A percentile compares a stretch with the other conserved stretches of the same genome.
Evolutionary conservation across 2,888 invertebrate genomes (phyloP).

Genomic region (Onthophagus sagittarius): DNA sequence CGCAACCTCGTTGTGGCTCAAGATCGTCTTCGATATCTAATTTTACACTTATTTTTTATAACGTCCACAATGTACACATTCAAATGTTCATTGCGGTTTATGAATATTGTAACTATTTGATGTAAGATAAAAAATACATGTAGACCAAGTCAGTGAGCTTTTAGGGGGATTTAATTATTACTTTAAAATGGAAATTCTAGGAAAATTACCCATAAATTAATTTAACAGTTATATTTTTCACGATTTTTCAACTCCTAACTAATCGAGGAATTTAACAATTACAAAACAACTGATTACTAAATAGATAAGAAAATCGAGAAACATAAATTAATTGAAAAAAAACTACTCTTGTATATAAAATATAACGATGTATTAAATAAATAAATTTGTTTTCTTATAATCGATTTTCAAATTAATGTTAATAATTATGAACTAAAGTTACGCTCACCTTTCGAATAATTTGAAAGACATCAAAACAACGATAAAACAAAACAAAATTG

Average conservation of each 20-base stretch:
- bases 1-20: conserved; percentile 62
- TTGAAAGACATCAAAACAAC: too few species aligned
- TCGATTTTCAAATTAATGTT: too few species aligned
- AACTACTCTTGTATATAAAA: not conserved
- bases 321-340: not conserved
- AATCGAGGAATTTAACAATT: not conserved
- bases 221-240: not conserved
- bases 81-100: conserved; percentile 55
- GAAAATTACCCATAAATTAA: not conserved
- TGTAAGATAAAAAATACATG: conserved; percentile 41
- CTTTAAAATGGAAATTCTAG: not conserved
- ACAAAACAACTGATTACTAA: too few species aligned
- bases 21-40: conserved; percentile 69
- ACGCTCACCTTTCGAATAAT: too few species aligned
- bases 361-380: not conserved
- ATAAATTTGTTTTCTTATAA: too few species aligned
- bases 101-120: conserved; percentile 46
- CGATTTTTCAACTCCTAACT: not conserved
- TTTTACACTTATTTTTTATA: conserved; percentile 76
- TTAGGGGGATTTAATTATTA: not conserved
- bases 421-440: too few species aligned
- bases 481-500: too few species aligned
- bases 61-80: conserved; percentile 73
- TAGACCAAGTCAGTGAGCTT: conserved; percentile 26
- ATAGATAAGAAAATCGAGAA: not conserved